Evolutionary conservation across 1,140 invertebrate species (phyloP), one percentile per base, ranked within the genome.

Genomic region (Drosophila truncata): DNA sequence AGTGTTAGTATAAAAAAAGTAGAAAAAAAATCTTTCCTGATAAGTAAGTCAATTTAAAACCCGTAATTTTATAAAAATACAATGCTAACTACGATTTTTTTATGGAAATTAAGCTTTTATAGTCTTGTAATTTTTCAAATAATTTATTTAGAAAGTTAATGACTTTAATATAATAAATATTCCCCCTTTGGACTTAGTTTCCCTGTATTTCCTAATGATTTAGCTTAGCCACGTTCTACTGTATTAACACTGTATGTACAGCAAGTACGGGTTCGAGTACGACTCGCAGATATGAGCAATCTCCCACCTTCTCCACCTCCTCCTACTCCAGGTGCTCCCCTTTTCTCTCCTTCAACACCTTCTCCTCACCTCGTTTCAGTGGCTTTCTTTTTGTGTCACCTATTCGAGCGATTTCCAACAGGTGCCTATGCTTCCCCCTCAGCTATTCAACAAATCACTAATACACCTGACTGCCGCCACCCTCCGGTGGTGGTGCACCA

Each of bases 361-460:
- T 18, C 42, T 44, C 59, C 14, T 23, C 27, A 37, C 18, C 49
- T 55, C 46, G 25, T 66, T 59, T 69, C 64, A 78, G 67, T 84
- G 79, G 87, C 84, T 88, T 88, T 88, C 84, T 90, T 90, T 87
- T 84, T 90, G 84, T 88, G 80, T 84, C 84, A 84, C 76, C 37
- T 84, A 74, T 69, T 63, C 84, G 65, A 61, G 65, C 67, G 64
- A 70, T 78, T 87, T 83, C 52, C 50, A 88, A 87, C 83, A 88
- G 83, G 83, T 87, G 85, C 77, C 52, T 11, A 55, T 54, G 31
- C 9, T 7, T 18, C 27, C n/a, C 33, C 52, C 52, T 49, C 39
- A 39, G 20, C 44, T 44, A 54, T 46, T 67, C 16, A 50, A 31
- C 41, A 65, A 54, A 67, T 20, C 29, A 27, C 35, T 16, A 67